These are phyloP conservation scores for Dinocampus coccinellae DNA, from an alignment of 2,888 invertebrate genomes.

Conservation along the genomic window DNA sequence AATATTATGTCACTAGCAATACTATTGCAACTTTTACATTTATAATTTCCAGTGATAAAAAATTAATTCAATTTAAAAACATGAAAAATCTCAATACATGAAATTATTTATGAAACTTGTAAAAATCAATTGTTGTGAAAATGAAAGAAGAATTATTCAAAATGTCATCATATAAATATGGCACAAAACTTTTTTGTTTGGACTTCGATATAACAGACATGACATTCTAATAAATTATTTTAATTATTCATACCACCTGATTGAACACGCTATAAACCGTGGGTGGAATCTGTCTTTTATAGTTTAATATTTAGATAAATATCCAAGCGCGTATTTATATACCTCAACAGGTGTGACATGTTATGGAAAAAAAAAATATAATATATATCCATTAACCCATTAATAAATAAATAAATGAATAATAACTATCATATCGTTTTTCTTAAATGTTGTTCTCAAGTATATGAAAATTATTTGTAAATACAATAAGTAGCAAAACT, in stretches of 20 bases:
- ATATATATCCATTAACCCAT: too few relatives aligned
- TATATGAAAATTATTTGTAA: too few relatives aligned
- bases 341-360: too few relatives aligned
- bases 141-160: background rate
- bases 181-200: background rate
- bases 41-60: too few relatives aligned
- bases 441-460: background rate
- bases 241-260: slow-evolving; percentile 25
- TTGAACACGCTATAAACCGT: background rate
- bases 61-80: too few relatives aligned
- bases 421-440: background rate
- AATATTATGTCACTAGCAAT: too few relatives aligned
- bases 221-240: slow-evolving; percentile 19
- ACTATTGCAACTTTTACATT: too few relatives aligned
- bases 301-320: background rate
- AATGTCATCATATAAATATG: background rate
- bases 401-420: background rate
- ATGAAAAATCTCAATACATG: too few relatives aligned
- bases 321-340: background rate
- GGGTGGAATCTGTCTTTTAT: slow-evolving; percentile 16
- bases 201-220: background rate
- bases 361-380: background rate
- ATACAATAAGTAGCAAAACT: too few relatives aligned
- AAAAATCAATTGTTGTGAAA: too few relatives aligned
- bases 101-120: too few relatives aligned